Percentiles rank a stretch among this genome's conserved stretches.
phyloP scores from a whole-genome alignment of 2,888 invertebrate species.

The Carabus problematicus region DNA sequence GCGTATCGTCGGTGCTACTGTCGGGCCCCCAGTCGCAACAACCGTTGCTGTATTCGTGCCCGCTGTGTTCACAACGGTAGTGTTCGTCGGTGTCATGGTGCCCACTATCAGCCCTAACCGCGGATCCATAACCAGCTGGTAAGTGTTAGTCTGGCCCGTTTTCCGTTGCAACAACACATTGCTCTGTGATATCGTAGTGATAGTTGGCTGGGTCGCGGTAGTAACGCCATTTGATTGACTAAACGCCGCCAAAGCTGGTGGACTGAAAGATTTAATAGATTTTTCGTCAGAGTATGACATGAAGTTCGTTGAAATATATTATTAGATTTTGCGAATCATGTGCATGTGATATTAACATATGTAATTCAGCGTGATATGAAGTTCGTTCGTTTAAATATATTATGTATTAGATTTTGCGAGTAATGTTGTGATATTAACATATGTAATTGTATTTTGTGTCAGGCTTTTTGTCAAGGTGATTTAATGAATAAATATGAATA shows the following conservation, averaged over 20 bases:
- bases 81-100: slow-evolving; percentile 52
- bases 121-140: slow-evolving; percentile 64
- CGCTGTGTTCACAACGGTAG: not conserved
- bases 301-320: no score
- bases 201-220: slow-evolving; percentile 26
- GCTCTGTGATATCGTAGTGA: slow-evolving; percentile 44
- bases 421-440: no score
- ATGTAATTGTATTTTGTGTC: no score
- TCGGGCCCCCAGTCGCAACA: not conserved
- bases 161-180: slow-evolving; percentile 35
- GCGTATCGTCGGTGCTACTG: not conserved
- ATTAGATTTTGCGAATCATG: no score
- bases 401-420: no score
- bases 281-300: no score
- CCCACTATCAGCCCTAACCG: slow-evolving; percentile 60
- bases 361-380: no score
- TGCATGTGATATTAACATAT: no score
- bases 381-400: no score
- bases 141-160: slow-evolving; percentile 47
- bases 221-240: slow-evolving; percentile 43
- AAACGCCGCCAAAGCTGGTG: slow-evolving; percentile 44
- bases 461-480: no score
- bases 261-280: slow-evolving; percentile 41
- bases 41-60: not conserved
- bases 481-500: no score